phyloP scores from a whole-genome alignment of 2,113 vertebrate genomes.

The Stomatorhinus ivindoensis region DNA sequence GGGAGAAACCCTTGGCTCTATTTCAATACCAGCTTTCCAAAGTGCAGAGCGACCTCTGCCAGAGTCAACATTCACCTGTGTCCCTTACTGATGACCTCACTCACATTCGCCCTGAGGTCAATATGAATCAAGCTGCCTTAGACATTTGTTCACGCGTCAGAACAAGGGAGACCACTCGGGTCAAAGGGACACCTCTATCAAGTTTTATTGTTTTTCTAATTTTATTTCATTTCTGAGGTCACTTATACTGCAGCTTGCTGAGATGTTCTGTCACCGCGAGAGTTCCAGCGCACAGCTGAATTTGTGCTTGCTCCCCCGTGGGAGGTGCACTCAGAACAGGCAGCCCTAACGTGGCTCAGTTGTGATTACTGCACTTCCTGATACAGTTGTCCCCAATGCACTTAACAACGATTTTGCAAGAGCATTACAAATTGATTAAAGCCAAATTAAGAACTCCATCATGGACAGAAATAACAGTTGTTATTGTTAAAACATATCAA shows the following conservation, averaged over 20 bases:
- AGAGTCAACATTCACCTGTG: neutral
- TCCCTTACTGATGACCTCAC: slow-evolving; percentile 3
- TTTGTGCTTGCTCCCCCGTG: neutral
- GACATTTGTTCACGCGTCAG: neutral
- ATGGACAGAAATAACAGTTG: neutral
- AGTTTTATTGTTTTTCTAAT: neutral
- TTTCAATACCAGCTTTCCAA: neutral
- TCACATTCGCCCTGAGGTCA: neutral
- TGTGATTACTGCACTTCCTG: neutral
- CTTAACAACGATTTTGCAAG: neutral
- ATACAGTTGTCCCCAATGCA: neutral
- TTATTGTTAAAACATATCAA: neutral
- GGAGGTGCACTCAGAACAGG: neutral
- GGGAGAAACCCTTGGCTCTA: neutral
- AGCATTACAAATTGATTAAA: slow-evolving; percentile 2
- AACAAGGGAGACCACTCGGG: neutral
- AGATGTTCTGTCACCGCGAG: neutral
- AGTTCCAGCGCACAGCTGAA: neutral
- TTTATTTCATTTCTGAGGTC: slow-evolving; percentile 4
- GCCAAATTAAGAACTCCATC: neutral
- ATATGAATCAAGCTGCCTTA: neutral
- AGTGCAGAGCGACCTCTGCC: neutral
- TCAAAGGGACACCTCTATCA: slow-evolving; percentile 3
- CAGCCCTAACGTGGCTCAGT: neutral
- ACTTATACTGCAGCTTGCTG: neutral